These are phyloP conservation scores for Iphiclides podalirius DNA, from an alignment of 2,888 invertebrate genomes.

Conservation along the genomic window DNA sequence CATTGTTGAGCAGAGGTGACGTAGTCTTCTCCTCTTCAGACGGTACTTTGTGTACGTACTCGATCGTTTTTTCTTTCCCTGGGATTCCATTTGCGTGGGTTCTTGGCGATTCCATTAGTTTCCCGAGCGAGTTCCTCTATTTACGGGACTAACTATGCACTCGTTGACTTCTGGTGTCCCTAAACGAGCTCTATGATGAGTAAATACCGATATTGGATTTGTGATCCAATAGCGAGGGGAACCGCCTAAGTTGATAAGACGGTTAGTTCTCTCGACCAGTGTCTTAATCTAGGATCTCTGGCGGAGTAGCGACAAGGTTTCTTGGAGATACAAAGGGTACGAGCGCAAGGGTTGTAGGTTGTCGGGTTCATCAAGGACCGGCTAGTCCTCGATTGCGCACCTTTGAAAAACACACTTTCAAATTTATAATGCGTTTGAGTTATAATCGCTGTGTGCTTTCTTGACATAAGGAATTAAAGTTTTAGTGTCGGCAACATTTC, in stretches of 20 bases:
- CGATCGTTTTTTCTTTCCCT: conserved; percentile 62
- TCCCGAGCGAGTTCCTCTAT: conserved; percentile 45
- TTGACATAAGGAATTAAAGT: conserved; percentile 75
- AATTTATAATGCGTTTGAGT: conserved; percentile 51
- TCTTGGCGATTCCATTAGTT: conserved; percentile 72
- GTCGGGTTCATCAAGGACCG: conserved; percentile 79
- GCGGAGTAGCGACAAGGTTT: conserved; percentile 75
- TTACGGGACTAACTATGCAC: conserved; percentile 53
- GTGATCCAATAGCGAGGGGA: conserved; percentile 43
- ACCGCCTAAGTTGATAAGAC: conserved; percentile 62
- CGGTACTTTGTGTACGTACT: conserved; percentile 64
- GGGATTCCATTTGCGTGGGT: conserved; percentile 68
- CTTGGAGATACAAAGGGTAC: conserved; percentile 70
- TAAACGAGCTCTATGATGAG: conserved; percentile 49
- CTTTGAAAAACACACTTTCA: conserved; percentile 69
- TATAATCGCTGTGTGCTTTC: conserved; percentile 50
- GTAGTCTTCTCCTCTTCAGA: conserved; percentile 75
- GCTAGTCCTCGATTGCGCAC: conserved; percentile 75
- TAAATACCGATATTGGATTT: conserved; percentile 55
- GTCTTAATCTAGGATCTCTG: conserved; percentile 82
- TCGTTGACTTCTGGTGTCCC: conserved; percentile 40
- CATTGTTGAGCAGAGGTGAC: conserved; percentile 61
- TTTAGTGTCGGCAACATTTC: conserved; percentile 67
- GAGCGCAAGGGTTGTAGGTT: conserved; percentile 73
- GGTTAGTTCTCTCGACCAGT: conserved; percentile 70